Evolutionary conservation across 2,113 vertebrate genomes (phyloP).

Genomic region (Macaca nemestrina): DNA sequence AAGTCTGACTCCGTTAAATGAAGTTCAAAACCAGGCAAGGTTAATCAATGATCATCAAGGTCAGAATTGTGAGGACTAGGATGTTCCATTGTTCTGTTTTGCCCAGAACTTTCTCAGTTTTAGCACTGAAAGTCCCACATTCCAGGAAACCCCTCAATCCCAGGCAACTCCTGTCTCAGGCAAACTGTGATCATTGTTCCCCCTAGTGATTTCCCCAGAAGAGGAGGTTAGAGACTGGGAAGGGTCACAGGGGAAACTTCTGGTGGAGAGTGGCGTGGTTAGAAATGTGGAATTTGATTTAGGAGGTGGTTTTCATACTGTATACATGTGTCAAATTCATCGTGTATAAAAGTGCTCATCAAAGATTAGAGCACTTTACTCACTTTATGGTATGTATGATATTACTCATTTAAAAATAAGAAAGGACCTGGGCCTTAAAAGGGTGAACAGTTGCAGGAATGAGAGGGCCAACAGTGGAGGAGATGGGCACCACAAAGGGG

Average conservation of each 20-base stretch:
- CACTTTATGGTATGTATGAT: background rate
- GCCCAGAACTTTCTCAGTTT: background rate
- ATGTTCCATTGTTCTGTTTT: background rate
- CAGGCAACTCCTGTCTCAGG: background rate
- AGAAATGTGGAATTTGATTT: background rate
- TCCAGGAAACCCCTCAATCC: background rate
- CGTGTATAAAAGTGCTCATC: background rate
- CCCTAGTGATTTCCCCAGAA: background rate
- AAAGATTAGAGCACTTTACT: background rate
- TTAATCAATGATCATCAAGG: background rate
- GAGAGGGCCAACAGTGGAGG: background rate
- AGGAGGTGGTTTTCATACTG: background rate
- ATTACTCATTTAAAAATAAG: background rate
- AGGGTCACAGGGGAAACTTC: background rate
- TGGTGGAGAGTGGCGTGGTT: accelerated
- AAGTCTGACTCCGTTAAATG: background rate
- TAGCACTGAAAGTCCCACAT: background rate
- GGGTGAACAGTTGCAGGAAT: background rate
- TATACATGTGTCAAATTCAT: background rate
- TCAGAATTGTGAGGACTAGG: background rate
- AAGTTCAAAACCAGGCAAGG: background rate
- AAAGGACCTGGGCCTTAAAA: background rate
- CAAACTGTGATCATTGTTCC: background rate
- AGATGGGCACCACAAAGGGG: background rate
- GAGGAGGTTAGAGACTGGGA: background rate